phyloP scores from a whole-genome alignment of 2,113 vertebrate species.

The Nanorana parkeri region DNA sequence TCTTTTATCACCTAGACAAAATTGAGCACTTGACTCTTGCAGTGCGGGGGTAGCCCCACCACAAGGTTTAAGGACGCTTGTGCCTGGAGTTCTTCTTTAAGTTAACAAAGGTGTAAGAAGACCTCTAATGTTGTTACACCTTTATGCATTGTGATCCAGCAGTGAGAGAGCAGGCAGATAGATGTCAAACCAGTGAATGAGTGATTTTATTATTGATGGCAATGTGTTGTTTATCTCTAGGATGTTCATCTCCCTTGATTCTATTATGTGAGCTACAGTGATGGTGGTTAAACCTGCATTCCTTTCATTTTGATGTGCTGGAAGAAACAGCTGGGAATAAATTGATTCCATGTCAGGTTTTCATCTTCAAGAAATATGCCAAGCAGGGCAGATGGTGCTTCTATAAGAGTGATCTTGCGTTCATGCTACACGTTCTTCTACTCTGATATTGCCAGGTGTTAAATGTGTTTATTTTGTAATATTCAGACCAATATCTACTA shows the following conservation, averaged over 20 bases:
- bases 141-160: neutral
- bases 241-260: neutral
- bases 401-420: neutral
- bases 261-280: neutral
- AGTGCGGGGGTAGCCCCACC: too few relatives aligned
- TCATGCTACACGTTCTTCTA: neutral
- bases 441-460: neutral
- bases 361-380: slow-evolving; percentile 15
- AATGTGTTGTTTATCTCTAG: neutral
- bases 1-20: too few relatives aligned
- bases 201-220: neutral
- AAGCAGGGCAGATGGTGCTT: slow-evolving; percentile 25
- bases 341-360: slow-evolving; percentile 14
- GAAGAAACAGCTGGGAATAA: slow-evolving; percentile 16
- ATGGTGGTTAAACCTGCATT: neutral
- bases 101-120: too few relatives aligned
- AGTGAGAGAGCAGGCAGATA: neutral
- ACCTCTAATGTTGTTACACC: too few relatives aligned
- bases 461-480: neutral
- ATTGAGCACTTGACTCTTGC: too few relatives aligned
- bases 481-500: too few relatives aligned
- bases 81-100: too few relatives aligned
- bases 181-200: neutral
- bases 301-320: neutral
- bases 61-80: too few relatives aligned